These are phyloP conservation scores for Nothoprocta pentlandii DNA, from an alignment of 2,113 vertebrate species.

Conservation along the genomic window DNA sequence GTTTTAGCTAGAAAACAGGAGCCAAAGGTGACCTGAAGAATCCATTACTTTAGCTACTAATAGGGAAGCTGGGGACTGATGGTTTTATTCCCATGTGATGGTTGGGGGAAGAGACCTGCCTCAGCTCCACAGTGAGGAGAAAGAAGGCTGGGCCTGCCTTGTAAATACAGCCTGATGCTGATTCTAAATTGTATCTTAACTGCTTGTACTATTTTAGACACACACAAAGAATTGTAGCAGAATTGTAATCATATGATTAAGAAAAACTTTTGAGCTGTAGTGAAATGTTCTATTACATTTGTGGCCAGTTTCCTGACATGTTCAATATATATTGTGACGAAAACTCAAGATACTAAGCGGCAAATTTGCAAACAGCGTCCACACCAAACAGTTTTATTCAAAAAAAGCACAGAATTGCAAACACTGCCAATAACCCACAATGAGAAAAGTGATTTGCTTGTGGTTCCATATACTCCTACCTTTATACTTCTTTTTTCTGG, in stretches of 20 bases:
- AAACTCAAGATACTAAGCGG: not conserved
- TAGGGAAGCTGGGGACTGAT: fast-evolving
- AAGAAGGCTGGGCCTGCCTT: not conserved
- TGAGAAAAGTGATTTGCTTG: not conserved
- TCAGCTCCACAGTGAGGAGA: not conserved
- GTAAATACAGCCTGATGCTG: not conserved
- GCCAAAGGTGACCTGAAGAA: not conserved
- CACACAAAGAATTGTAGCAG: not conserved
- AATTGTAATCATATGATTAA: not conserved
- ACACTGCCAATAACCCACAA: not conserved
- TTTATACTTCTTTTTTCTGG: fast-evolving
- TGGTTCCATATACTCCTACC: fast-evolving
- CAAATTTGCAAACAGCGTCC: not conserved
- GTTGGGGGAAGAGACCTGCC: not conserved
- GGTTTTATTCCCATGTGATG: not conserved
- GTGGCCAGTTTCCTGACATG: not conserved
- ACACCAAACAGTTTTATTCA: not conserved
- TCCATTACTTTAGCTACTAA: not conserved
- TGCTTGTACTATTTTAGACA: not conserved
- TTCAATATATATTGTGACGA: not conserved
- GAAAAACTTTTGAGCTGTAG: not conserved
- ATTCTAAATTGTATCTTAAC: not conserved
- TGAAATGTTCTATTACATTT: not conserved
- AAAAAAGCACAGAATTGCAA: not conserved
- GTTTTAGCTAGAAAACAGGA: not conserved